Conservation (phyloP, 92 coral and sea anemone genomes). For the Anthopleura xanthogrammica region DNA sequence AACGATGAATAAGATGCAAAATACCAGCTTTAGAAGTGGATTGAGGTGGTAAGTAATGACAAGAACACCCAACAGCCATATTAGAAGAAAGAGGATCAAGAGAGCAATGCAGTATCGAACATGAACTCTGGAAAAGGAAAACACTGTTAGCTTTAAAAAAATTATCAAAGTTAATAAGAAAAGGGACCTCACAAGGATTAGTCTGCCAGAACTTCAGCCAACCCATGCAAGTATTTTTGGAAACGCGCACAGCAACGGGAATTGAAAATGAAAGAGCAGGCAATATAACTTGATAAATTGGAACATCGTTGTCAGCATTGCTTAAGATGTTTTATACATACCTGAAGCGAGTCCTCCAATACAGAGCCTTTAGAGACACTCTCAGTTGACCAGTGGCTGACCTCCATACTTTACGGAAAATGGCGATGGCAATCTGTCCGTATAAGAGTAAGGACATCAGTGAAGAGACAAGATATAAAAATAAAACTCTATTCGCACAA, state of each 20-base stretch:
- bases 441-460: background rate
- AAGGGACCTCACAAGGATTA: background rate
- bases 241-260: background rate
- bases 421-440: slow-evolving; percentile 44
- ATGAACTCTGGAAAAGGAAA: slow-evolving; percentile 54
- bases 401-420: slow-evolving; percentile 70
- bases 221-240: too few species aligned
- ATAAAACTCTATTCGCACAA: too few species aligned
- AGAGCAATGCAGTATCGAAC: slow-evolving; percentile 70
- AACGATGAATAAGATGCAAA: slow-evolving; percentile 68
- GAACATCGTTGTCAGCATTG: background rate
- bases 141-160: background rate
- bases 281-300: background rate
- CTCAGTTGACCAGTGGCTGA: slow-evolving; percentile 62
- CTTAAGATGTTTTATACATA: background rate
- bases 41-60: slow-evolving; percentile 42
- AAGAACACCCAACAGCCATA: slow-evolving; percentile 76
- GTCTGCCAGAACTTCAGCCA: too few species aligned
- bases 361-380: slow-evolving; percentile 57
- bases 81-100: slow-evolving; percentile 58
- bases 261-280: background rate
- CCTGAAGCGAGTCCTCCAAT: slow-evolving; percentile 83
- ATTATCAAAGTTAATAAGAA: background rate
- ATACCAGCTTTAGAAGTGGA: slow-evolving; percentile 20
- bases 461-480: background rate